Conservation (phyloP, 2,797 vertebrate genomes). For the Florisuga fusca region DNA sequence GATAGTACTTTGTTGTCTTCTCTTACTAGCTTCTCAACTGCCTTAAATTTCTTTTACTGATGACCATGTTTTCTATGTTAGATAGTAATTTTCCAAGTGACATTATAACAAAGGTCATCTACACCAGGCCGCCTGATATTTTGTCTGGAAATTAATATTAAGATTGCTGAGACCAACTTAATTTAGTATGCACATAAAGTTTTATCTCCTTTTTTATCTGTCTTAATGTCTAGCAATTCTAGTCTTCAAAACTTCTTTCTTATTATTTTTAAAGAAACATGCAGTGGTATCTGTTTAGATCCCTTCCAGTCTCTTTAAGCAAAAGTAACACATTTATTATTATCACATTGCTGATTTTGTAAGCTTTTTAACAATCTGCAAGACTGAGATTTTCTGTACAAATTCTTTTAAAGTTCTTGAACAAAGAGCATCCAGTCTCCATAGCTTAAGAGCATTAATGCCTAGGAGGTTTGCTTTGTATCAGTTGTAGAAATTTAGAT, state of each 20-base stretch:
- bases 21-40: background rate
- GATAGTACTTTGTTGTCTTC: background rate
- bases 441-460: background rate
- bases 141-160: background rate
- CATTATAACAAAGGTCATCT: background rate
- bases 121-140: background rate
- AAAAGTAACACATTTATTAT: background rate
- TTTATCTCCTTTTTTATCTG: background rate
- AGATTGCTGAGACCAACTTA: background rate
- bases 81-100: background rate
- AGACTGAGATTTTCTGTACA: background rate
- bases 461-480: background rate
- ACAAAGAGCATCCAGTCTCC: background rate
- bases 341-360: background rate
- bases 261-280: background rate
- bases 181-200: background rate
- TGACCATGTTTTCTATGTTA: background rate
- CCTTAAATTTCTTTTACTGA: background rate
- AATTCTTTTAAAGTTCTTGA: background rate
- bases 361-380: background rate
- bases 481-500: background rate
- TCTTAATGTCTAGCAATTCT: background rate
- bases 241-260: background rate
- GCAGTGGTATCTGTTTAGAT: background rate
- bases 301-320: background rate